Percentiles rank a stretch among this genome's conserved stretches.
These are phyloP conservation scores for Datnioides undecimradiatus DNA, from an alignment of 2,113 vertebrate genomes.

Conservation along the genomic window DNA sequence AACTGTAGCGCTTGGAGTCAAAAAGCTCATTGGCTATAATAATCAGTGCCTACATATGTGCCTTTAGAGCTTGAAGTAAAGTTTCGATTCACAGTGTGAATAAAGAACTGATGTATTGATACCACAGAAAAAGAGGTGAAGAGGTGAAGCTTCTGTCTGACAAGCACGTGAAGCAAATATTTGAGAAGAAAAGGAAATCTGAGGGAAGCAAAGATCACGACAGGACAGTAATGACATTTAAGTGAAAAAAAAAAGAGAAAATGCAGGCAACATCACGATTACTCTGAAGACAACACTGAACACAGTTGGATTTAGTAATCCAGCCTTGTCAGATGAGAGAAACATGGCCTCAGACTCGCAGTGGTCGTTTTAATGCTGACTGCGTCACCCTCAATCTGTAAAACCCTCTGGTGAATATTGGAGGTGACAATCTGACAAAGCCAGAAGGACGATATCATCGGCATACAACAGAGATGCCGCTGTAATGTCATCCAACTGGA, in stretches of 20 bases:
- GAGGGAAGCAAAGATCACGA: background rate
- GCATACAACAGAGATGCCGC: conserved; percentile 34
- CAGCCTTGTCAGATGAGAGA: conserved; percentile 1
- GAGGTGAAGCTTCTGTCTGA: background rate
- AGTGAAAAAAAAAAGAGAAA: background rate
- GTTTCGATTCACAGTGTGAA: background rate
- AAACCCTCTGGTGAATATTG: background rate
- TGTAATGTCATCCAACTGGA: conserved; percentile 50
- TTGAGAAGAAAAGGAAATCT: background rate
- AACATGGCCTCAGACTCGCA: background rate
- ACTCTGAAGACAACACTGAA: too few relatives aligned
- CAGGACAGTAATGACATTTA: background rate
- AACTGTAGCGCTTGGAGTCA: background rate
- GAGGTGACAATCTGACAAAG: conserved; percentile 49
- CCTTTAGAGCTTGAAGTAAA: background rate
- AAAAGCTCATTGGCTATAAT: conserved; percentile 8
- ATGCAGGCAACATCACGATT: background rate
- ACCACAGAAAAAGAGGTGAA: background rate
- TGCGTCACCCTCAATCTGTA: background rate
- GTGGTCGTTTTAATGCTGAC: background rate
- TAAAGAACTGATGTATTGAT: background rate
- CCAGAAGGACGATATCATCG: conserved; percentile 37
- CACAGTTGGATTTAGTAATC: background rate
- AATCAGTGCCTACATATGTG: background rate
- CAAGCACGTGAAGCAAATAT: background rate